These are phyloP conservation scores for Zoanthus gigantus DNA, from an alignment of 92 coral and sea anemone genomes.

Conservation along the genomic window DNA sequence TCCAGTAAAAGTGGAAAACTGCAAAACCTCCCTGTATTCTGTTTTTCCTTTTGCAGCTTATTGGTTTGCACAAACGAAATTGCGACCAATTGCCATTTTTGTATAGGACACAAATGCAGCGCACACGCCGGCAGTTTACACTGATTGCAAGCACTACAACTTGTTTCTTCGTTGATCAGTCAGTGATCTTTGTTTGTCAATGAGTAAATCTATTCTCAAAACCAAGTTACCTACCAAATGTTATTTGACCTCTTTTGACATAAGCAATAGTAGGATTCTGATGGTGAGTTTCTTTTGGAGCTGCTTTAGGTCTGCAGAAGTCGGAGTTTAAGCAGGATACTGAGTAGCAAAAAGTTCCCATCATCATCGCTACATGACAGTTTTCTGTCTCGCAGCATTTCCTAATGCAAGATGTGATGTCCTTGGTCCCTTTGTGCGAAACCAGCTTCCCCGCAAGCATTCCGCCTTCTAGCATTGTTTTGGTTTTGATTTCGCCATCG, in stretches of 20 bases:
- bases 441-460: slow-evolving; percentile 96
- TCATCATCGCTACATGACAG: slow-evolving; percentile 97
- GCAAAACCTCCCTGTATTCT: too few species aligned
- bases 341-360: slow-evolving; percentile 89
- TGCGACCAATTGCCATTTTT: too few species aligned
- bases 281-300: slow-evolving; percentile 84
- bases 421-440: slow-evolving; percentile 74
- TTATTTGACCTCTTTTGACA: slow-evolving; percentile 87
- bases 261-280: slow-evolving; percentile 88
- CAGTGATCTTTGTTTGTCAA: too few species aligned
- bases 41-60: too few species aligned
- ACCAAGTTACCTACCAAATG: slow-evolving; percentile 73
- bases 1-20: too few species aligned
- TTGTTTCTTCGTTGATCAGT: too few species aligned
- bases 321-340: slow-evolving; percentile 85
- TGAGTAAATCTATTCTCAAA: not conserved
- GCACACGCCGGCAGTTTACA: too few species aligned
- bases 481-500: slow-evolving; percentile 87
- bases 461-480: slow-evolving; percentile 90
- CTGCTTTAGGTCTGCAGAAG: slow-evolving; percentile 84
- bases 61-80: too few species aligned
- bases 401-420: slow-evolving; percentile 84
- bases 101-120: too few species aligned
- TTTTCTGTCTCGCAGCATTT: slow-evolving; percentile 84
- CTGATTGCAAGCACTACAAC: too few species aligned